Evolutionary conservation across 2,888 invertebrate species (phyloP), one percentile per base, ranked within the genome.

Genomic region (Trisateles emortualis): DNA sequence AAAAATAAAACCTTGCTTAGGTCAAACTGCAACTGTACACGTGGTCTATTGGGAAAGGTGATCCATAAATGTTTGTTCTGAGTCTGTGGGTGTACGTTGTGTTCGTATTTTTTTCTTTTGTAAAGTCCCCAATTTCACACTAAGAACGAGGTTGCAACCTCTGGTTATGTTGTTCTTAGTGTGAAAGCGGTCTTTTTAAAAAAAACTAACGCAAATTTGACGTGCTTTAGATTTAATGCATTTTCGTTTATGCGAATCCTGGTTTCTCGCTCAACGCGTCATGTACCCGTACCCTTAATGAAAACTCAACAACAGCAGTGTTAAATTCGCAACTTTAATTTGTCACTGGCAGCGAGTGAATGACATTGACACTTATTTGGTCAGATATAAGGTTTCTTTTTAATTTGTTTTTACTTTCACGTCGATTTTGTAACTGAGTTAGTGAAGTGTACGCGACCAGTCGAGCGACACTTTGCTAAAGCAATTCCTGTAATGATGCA

Each of bases 401-500:
- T 52, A 53, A 38, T 63, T 56, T 16, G 48, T 35, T 40, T 38
- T 50, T 42, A 10, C 43, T 45, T 30, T 33, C 3, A 46, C 50
- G 56, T 51, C 51, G 55, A 74, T 73, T 77, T 71, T 72, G 73
- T 77, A 75, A 79, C 73, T 74, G 59, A 81, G 80, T 81, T 79
- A 79, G 74, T 78, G 76, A 77, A 80, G 78, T 78, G 76, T 73
- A 62, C 71, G 60, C 63, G 49, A 61, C 68, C 66, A 70, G 53
- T 57, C 67, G 58, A 60, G 67, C 76, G 68, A 72, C 73, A 71
- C 74, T 72, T 52, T 58, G 68, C 59, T 64, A 59, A 64, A 76
- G 82, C 80, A 84, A 84, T 86, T 85, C 78, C 76, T 79, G 76
- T 86, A 86, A 88, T 83, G 82, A 81, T 64, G 82, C 83, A 85